A percentile compares a stretch with the other conserved stretches of the same genome.
Evolutionary conservation across 2,888 invertebrate genomes (phyloP).

Genomic region (Torymus auratus): DNA sequence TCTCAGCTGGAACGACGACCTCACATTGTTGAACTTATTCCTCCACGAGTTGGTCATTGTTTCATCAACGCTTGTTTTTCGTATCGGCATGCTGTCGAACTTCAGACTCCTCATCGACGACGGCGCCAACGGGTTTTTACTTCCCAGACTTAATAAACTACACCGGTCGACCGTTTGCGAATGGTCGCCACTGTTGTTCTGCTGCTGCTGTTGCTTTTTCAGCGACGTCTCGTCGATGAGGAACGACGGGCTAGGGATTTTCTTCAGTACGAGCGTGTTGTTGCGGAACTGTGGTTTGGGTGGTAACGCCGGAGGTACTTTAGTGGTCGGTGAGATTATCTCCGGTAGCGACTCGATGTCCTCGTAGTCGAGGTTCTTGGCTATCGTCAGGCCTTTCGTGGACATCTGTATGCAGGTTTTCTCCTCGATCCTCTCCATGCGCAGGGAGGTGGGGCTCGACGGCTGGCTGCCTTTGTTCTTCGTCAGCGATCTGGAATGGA

Average conservation of each 20-base stretch:
- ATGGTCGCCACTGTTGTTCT: background rate
- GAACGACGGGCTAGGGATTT: constrained; percentile 75
- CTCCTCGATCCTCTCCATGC: constrained; percentile 72
- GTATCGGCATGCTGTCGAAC: constrained; percentile 64
- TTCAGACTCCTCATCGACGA: constrained; percentile 65
- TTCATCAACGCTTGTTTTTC: constrained; percentile 54
- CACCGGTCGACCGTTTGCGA: constrained; percentile 40
- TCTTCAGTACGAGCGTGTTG: constrained; percentile 72
- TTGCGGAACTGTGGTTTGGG: constrained; percentile 86
- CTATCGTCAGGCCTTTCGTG: constrained; percentile 72
- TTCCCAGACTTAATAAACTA: constrained; percentile 58
- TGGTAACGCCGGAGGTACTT: constrained; percentile 80
- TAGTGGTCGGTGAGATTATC: constrained; percentile 79
- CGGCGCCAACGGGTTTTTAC: constrained; percentile 39
- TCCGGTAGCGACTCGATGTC: constrained; percentile 75
- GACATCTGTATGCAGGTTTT: constrained; percentile 73
- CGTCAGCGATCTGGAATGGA: constrained; percentile 40
- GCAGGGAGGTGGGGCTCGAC: constrained; percentile 65
- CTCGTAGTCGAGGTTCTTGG: constrained; percentile 74
- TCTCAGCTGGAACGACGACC: constrained; percentile 66
- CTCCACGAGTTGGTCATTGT: constrained; percentile 64
- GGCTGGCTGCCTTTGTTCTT: constrained; percentile 51
- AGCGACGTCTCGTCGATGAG: constrained; percentile 71
- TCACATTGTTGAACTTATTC: constrained; percentile 66
- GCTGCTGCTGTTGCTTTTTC: constrained; percentile 63